Evolutionary conservation across 2,888 invertebrate species (phyloP).

Genomic region (Drosophila mimica): DNA sequence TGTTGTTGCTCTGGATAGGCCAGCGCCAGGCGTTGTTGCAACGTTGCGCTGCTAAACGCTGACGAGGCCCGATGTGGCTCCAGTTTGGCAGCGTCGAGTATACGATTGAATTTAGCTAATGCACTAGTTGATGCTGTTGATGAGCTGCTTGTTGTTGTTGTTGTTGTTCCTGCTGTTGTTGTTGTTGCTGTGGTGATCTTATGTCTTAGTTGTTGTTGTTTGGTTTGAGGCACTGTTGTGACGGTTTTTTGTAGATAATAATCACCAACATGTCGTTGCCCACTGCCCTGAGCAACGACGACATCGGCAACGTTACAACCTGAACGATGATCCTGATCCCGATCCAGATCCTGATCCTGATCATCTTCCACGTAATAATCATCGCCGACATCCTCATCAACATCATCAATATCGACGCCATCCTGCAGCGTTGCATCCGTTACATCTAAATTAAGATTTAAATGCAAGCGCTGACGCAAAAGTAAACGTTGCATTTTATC

Average conservation of each 20-base stretch:
- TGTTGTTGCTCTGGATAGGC: slow-evolving; percentile 77
- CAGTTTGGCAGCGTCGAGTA: slow-evolving; percentile 83
- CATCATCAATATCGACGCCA: slow-evolving; percentile 79
- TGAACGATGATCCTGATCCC: slow-evolving; percentile 33
- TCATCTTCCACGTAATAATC: slow-evolving; percentile 52
- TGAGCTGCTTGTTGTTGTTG: slow-evolving; percentile 72
- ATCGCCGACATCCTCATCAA: slow-evolving; percentile 71
- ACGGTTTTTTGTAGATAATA: slow-evolving; percentile 83
- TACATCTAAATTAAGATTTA: slow-evolving; percentile 81
- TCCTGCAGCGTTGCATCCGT: slow-evolving; percentile 69
- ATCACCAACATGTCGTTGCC: slow-evolving; percentile 71
- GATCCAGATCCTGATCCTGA: slow-evolving; percentile 50
- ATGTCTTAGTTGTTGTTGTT: slow-evolving; percentile 78
- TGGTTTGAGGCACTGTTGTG: slow-evolving; percentile 84
- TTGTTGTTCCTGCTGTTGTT: slow-evolving; percentile 59
- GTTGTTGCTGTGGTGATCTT: slow-evolving; percentile 74
- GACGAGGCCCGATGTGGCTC: slow-evolving; percentile 64
- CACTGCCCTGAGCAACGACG: slow-evolving; percentile 67
- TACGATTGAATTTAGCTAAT: slow-evolving; percentile 85
- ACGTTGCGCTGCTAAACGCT: slow-evolving; percentile 69
- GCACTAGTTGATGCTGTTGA: slow-evolving; percentile 81
- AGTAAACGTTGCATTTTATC: slow-evolving; percentile 73
- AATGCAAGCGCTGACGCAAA: slow-evolving; percentile 81
- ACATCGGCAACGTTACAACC: slow-evolving; percentile 35
- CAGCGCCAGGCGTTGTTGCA: slow-evolving; percentile 75